Percentiles rank a stretch among this genome's conserved stretches.
phyloP scores from a whole-genome alignment of 2,113 vertebrate species.

The Pogonocichla stellata region DNA sequence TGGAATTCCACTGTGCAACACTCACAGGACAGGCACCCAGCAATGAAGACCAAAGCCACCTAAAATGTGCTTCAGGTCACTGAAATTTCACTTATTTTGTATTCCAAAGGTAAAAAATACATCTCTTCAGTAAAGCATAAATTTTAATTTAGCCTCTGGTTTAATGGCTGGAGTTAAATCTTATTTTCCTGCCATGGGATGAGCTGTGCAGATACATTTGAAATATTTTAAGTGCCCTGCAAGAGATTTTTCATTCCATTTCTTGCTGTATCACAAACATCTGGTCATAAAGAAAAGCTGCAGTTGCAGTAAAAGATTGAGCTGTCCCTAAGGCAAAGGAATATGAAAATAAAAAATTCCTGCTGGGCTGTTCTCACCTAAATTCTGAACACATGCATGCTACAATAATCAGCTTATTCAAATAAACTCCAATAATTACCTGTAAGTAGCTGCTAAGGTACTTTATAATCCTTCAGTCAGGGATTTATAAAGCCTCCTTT shows the following conservation, averaged over 20 bases:
- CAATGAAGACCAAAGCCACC: neutral
- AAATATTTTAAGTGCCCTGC: neutral
- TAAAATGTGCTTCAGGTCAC: neutral
- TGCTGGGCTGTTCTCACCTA: neutral
- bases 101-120: conserved; percentile 42
- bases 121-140: neutral
- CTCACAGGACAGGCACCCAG: neutral
- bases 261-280: neutral
- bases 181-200: neutral
- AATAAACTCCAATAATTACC: neutral
- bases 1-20: neutral
- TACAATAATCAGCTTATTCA: neutral
- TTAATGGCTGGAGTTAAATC: neutral
- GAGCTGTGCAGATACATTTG: rapidly evolving
- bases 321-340: neutral
- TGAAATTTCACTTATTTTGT: neutral
- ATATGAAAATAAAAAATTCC: neutral
- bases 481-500: neutral
- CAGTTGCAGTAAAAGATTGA: neutral
- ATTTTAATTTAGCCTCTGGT: neutral
- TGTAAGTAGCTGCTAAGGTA: neutral
- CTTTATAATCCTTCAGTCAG: neutral
- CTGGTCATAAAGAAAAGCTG: neutral
- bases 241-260: neutral
- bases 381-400: neutral